Evolutionary conservation across 2,113 vertebrate species (phyloP).

Genomic region (Mandrillus leucophaeus): DNA sequence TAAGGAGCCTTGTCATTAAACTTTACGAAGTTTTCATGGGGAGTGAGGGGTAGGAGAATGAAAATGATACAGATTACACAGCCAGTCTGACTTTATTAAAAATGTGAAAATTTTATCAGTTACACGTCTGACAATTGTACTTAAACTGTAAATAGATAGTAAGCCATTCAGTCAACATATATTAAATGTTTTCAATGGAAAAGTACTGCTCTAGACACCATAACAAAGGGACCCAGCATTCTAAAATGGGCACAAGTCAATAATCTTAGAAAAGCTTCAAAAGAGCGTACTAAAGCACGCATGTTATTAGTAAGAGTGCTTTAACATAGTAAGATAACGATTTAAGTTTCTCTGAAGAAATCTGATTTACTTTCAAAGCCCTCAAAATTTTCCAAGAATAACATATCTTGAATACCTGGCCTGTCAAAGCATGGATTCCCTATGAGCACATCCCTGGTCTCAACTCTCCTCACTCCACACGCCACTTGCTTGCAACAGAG

Average conservation of each 20-base stretch:
- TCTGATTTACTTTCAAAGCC: neutral
- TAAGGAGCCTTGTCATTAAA: conserved; percentile 37
- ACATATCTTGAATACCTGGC: too few relatives aligned
- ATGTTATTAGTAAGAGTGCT: neutral
- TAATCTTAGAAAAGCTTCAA: conserved; percentile 8
- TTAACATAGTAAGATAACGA: neutral
- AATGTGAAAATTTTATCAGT: neutral
- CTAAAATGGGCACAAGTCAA: neutral
- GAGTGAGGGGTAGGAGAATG: neutral
- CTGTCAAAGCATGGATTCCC: neutral
- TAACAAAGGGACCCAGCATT: neutral
- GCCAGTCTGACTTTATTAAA: conserved; percentile 22
- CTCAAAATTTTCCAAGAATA: conserved; percentile 1
- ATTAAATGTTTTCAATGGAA: neutral
- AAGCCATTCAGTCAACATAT: neutral
- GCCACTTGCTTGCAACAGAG: neutral
- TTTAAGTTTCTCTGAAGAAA: neutral
- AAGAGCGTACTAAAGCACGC: neutral
- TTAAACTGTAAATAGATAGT: neutral
- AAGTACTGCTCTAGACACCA: neutral
- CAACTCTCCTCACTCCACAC: conserved; percentile 17
- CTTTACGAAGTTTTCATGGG: neutral
- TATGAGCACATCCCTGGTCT: neutral
- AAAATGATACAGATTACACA: neutral
- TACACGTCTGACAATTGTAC: neutral